Evolutionary conservation across 1,140 invertebrate genomes (phyloP).

Genomic region (Brachionus angularis): DNA sequence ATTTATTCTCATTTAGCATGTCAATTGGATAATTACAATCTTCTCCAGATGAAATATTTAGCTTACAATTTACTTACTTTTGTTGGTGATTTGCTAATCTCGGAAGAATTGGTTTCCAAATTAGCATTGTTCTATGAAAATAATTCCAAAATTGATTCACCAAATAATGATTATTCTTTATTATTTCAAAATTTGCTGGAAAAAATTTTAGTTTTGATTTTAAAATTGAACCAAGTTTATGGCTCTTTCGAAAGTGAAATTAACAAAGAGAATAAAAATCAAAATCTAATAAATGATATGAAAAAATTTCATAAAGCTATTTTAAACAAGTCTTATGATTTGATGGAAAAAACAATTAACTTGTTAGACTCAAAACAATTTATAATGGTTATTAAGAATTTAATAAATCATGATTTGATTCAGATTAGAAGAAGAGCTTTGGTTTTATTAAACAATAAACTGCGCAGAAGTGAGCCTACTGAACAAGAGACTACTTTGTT

Average conservation of each 20-base stretch:
- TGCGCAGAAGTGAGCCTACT: conserved; percentile 66
- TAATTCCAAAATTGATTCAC: neutral
- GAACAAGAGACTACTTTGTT: conserved; percentile 59
- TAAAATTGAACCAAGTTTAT: conserved; percentile 66
- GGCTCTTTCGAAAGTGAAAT: conserved; percentile 61
- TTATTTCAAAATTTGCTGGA: conserved; percentile 19
- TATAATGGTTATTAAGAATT: conserved; percentile 67
- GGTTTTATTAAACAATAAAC: conserved; percentile 74
- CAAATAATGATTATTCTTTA: neutral
- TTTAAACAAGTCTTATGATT: conserved; percentile 70
- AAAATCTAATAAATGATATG: conserved; percentile 48
- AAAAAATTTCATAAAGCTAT: conserved; percentile 75
- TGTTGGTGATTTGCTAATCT: conserved; percentile 26
- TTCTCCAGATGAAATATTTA: conserved; percentile 37
- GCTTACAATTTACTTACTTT: conserved; percentile 43
- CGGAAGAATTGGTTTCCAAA: conserved; percentile 5
- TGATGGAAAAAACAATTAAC: conserved; percentile 54
- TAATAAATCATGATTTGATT: conserved; percentile 67
- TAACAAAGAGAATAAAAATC: conserved; percentile 56
- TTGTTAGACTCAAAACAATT: conserved; percentile 59
- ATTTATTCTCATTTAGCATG: conserved; percentile 36
- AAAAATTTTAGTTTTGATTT: conserved; percentile 49
- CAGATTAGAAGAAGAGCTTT: conserved; percentile 73
- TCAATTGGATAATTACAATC: conserved; percentile 38
- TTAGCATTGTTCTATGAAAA: conserved; percentile 22